Evolutionary conservation across 2,888 invertebrate species (phyloP), one percentile per base, ranked within the genome.

Genomic region (Tetramorium bicarinatum): DNA sequence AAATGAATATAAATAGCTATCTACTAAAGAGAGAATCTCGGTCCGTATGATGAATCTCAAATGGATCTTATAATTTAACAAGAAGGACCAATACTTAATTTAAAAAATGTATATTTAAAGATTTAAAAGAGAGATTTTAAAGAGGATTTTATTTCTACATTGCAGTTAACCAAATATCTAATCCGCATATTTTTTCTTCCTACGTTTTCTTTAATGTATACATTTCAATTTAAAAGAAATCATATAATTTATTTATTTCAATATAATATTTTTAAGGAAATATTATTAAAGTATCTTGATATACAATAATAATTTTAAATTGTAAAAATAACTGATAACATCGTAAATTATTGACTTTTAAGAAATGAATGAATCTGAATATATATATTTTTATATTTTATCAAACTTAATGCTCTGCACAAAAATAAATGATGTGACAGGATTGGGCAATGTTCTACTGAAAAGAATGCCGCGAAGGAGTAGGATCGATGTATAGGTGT

Each of bases 371-470:
- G 29, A 29, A 29, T 18, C 21, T 29, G n/a, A n/a, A 66, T 13
- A 38, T 4, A 41, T 18, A 18, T 15, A 29, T 56, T 15, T 21
- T 15, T 29, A 44, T 41, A 44, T 41, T 44, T 54, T n/a, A 76
- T 52, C n/a, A 47, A 41, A 29, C 15, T 67, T 15, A 54, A 41
- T 9, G 54, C 8, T 25, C 41, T 25, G 13, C 1, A 18, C 3
- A 21, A 79, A 69, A 49, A 47, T 71, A 29, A 67, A 66, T 11
- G 49, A n/a, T 69, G 21, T 25, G 34, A 49, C 18, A n/a, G 21
- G 7, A 34, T 38, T 49, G 49, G 25, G 18, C 11, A 71, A 71
- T 71, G 59, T 59, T 69, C 79, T 79, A 69, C 13, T 79, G 47
- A 67, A 79, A 34, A 79, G 59, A 13, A 11, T 8, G 44, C 15